Evolutionary conservation across 2,888 invertebrate genomes (phyloP), one percentile per base, ranked within the genome.

Genomic region (Polyommatus iphigenia): DNA sequence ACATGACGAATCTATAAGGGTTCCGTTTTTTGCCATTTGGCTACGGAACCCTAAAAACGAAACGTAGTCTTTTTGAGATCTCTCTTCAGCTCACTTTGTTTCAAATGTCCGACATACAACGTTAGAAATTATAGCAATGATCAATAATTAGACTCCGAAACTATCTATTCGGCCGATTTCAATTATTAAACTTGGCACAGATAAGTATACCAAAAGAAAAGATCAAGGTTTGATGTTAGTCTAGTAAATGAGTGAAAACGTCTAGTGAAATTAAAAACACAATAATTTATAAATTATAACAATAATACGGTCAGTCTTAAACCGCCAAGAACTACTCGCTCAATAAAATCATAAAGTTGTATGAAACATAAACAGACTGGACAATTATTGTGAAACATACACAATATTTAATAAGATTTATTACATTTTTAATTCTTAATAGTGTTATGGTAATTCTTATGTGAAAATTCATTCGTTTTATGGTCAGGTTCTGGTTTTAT

Each of bases 381-480:
- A 72, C 72, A 41, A 72, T 72, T 41, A 72, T 72, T n/a, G 41
- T 72, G 36, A 72, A 41, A 41, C 18, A 72, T 72, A 20, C 72
- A 67, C 2, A 67, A 29, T 20, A 72, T 36, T 72, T 72, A 72
- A 41, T 72, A 72, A 3, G 41, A 72, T 72, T 72, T 72, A 72
- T 41, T 20, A 72, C 18, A 72, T 72, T 72, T 72, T 41, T 41
- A 72, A 72, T 41, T 36, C 7, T 29, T 41, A 41, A 20, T 41
- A 72, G 36, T 72, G 72, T 72, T 20, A 72, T 72, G 72, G 36
- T 41, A 72, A 72, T 72, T 72, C 41, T 36, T 41, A 71, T 36
- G 72, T 41, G 72, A 72, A 72, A 72, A 41, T 72, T 41, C 8
- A 8, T 72, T 72, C n/a, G 1, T 72, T 72, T 72, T 41, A 72